A percentile compares a stretch with the other conserved stretches of the same genome.
These are phyloP conservation scores for Schizaphis graminum DNA, from an alignment of 2,888 invertebrate species.

Conservation along the genomic window DNA sequence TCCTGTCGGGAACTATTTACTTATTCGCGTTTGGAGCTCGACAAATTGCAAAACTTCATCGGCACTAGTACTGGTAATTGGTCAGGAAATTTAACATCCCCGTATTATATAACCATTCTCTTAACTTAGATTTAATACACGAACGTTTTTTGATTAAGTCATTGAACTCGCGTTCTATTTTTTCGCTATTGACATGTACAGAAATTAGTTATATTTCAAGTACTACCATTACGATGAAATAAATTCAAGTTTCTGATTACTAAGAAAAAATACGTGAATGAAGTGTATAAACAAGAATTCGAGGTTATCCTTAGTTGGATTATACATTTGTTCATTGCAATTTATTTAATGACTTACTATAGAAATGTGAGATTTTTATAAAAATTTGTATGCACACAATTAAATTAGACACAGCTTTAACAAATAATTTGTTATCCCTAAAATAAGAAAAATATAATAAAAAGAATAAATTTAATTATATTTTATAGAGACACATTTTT, in stretches of 20 bases:
- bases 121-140: background rate
- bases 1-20: constrained; percentile 38
- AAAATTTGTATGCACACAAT: background rate
- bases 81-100: constrained; percentile 23
- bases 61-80: constrained; percentile 19
- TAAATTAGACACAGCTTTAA: background rate
- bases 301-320: background rate
- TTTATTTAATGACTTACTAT: background rate
- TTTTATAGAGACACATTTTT: background rate
- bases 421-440: background rate
- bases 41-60: constrained; percentile 31
- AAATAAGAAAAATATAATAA: background rate
- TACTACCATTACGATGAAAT: background rate
- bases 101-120: background rate
- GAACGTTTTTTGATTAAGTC: constrained; percentile 31
- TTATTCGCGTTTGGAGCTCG: constrained; percentile 26
- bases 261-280: background rate
- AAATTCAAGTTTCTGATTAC: background rate
- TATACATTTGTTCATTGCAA: background rate
- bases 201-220: background rate
- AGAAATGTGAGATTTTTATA: background rate
- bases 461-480: background rate
- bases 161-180: background rate
- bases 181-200: background rate
- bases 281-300: too few species aligned